Evolutionary conservation across 2,888 invertebrate species (phyloP).

Genomic region (Rhimphoctona megacephalus): DNA sequence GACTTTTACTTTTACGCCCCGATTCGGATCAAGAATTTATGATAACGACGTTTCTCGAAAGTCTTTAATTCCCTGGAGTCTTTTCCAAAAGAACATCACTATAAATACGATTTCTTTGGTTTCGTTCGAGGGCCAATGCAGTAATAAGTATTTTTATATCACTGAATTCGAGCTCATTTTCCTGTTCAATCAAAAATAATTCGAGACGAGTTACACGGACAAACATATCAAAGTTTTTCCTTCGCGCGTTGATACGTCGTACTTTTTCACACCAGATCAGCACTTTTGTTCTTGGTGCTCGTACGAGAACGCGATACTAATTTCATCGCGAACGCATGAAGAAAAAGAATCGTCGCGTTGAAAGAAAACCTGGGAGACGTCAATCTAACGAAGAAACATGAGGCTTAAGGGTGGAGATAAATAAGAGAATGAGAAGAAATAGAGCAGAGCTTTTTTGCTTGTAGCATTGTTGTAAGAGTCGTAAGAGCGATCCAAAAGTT

Average conservation of each 20-base stretch:
- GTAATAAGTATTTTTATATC: slow-evolving; percentile 34
- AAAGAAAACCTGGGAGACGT: slow-evolving; percentile 1
- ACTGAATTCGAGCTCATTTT: not conserved
- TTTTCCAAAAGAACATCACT: slow-evolving; percentile 65
- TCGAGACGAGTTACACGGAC: not conserved
- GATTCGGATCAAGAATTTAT: slow-evolving; percentile 85
- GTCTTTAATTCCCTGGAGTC: slow-evolving; percentile 61
- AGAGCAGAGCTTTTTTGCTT: slow-evolving; percentile 45
- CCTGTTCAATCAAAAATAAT: not conserved
- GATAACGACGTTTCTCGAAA: slow-evolving; percentile 77
- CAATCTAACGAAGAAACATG: slow-evolving; percentile 77
- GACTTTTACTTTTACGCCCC: slow-evolving; percentile 84
- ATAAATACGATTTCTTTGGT: slow-evolving; percentile 40
- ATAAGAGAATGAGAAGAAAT: slow-evolving; percentile 46
- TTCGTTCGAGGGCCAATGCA: not conserved
- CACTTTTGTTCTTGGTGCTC: slow-evolving; percentile 37
- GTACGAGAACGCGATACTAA: slow-evolving; percentile 46
- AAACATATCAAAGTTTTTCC: not conserved
- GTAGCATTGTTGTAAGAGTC: slow-evolving; percentile 41
- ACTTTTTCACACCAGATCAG: slow-evolving; percentile 44
- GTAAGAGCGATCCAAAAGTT: slow-evolving; percentile 70
- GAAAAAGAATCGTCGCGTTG: slow-evolving; percentile 33
- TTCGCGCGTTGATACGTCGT: not conserved
- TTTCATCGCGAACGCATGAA: slow-evolving; percentile 6
- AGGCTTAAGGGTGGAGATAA: slow-evolving; percentile 64